Evolutionary conservation across 1,140 invertebrate species (phyloP).

Genomic region (Anastrepha obliqua): DNA sequence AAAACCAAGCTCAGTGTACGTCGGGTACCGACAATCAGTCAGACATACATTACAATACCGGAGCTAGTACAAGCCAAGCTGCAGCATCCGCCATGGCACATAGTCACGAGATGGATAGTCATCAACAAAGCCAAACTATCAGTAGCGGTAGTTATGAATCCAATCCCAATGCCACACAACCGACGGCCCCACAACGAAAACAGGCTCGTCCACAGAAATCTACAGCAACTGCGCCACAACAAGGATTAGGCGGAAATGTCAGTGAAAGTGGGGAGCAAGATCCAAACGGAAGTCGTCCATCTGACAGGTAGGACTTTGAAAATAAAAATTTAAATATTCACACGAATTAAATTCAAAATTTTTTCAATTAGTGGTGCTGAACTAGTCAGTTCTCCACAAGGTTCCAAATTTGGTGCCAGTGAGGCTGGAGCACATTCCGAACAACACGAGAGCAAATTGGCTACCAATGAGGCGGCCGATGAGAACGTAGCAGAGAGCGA

Average conservation of each 20-base stretch:
- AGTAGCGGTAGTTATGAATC: slow-evolving; percentile 75
- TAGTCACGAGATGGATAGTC: slow-evolving; percentile 56
- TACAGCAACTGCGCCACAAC: slow-evolving; percentile 55
- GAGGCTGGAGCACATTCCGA: slow-evolving; percentile 77
- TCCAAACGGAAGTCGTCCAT: slow-evolving; percentile 81
- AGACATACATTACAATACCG: slow-evolving; percentile 61
- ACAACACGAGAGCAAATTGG: slow-evolving; percentile 78
- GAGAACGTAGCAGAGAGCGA: slow-evolving; percentile 58
- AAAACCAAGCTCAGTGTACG: slow-evolving; percentile 74
- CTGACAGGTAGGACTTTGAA: slow-evolving; percentile 79
- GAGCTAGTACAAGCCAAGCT: slow-evolving; percentile 70
- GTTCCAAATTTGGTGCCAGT: slow-evolving; percentile 75
- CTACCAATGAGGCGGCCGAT: slow-evolving; percentile 60
- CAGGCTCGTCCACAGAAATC: slow-evolving; percentile 60
- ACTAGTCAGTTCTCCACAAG: slow-evolving; percentile 91
- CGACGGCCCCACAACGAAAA: slow-evolving; percentile 63
- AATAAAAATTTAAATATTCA: slow-evolving; percentile 3
- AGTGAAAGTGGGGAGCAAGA: slow-evolving; percentile 79
- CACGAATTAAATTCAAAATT: slow-evolving; percentile 9
- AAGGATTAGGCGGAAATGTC: slow-evolving; percentile 69
- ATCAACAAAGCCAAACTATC: slow-evolving; percentile 77
- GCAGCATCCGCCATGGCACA: slow-evolving; percentile 54
- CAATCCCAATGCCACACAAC: slow-evolving; percentile 56
- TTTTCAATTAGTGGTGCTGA: slow-evolving; percentile 82
- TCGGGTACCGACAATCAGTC: slow-evolving; percentile 63